A percentile compares a stretch with the other conserved stretches of the same genome.
These are phyloP conservation scores for Atherinomorus stipes DNA, from an alignment of 2,113 vertebrate genomes.

Conservation along the genomic window DNA sequence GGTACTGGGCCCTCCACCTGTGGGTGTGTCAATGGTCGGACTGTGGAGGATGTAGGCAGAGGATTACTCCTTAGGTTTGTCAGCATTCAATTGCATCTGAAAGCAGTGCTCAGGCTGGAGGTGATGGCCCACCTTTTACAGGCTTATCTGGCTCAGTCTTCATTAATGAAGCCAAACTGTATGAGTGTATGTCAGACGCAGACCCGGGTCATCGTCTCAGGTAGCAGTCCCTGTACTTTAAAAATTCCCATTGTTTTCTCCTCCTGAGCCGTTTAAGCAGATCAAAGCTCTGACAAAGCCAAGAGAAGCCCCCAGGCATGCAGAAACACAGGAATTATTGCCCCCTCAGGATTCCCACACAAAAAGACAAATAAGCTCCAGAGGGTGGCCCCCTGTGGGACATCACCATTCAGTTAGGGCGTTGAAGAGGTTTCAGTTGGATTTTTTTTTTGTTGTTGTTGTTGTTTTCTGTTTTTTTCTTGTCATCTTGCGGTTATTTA, in stretches of 20 bases:
- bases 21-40: constrained; percentile 48
- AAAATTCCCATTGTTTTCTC: constrained; percentile 75
- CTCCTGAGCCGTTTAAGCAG: constrained; percentile 79
- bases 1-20: constrained; percentile 42
- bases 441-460: too few species aligned
- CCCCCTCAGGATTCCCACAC: constrained; percentile 68
- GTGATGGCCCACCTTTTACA: constrained; percentile 70
- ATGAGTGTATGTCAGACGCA: constrained; percentile 67
- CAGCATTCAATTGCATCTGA: constrained; percentile 69
- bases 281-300: constrained; percentile 81
- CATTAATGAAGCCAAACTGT: constrained; percentile 73
- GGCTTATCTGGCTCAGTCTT: constrained; percentile 78
- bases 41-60: constrained; percentile 33
- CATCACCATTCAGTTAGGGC: constrained; percentile 64
- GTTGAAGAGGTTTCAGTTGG: constrained; percentile 59
- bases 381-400: constrained; percentile 72
- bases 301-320: constrained; percentile 78
- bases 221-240: constrained; percentile 78
- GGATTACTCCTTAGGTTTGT: constrained; percentile 63
- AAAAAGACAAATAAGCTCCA: constrained; percentile 74
- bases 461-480: neutral
- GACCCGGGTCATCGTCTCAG: constrained; percentile 77
- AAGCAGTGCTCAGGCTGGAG: constrained; percentile 73
- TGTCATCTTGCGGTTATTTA: constrained; percentile 63
- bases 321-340: constrained; percentile 73